Conservation (phyloP, 2,113 vertebrate species). For the Vireo altiloquus region DNA sequence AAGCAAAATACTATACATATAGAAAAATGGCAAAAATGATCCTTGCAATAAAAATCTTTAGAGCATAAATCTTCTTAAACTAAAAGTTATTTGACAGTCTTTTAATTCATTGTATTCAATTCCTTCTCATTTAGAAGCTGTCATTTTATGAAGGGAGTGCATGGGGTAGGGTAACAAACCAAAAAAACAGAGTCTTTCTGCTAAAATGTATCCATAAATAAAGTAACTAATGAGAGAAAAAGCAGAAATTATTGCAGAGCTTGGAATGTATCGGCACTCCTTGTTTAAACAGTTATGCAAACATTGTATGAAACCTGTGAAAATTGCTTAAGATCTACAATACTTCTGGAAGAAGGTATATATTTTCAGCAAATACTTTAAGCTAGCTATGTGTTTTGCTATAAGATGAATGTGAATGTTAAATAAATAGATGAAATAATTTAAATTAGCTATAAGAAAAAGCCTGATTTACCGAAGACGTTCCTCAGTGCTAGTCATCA, state of each 20-base stretch:
- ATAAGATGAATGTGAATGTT: background rate
- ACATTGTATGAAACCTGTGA: background rate
- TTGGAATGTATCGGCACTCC: background rate
- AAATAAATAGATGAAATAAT: background rate
- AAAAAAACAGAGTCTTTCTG: background rate
- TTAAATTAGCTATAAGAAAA: background rate
- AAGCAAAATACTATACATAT: background rate
- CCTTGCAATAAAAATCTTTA: background rate
- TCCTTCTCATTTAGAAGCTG: background rate
- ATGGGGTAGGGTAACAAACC: background rate
- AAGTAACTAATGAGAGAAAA: background rate
- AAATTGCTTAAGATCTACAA: background rate
- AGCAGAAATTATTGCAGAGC: background rate
- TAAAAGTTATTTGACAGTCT: background rate
- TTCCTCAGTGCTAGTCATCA: background rate
- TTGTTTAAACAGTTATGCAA: background rate
- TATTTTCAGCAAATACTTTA: background rate
- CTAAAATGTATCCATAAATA: background rate
- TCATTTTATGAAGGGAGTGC: rapidly evolving
- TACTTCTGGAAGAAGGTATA: background rate
- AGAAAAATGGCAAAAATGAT: background rate
- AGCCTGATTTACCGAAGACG: background rate
- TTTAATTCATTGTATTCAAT: background rate
- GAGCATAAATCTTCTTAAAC: background rate
- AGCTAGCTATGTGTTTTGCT: background rate